A percentile compares a stretch with the other conserved stretches of the same genome.
Conservation (phyloP, 1,140 invertebrate genomes). For the Drosophila lini region DNA sequence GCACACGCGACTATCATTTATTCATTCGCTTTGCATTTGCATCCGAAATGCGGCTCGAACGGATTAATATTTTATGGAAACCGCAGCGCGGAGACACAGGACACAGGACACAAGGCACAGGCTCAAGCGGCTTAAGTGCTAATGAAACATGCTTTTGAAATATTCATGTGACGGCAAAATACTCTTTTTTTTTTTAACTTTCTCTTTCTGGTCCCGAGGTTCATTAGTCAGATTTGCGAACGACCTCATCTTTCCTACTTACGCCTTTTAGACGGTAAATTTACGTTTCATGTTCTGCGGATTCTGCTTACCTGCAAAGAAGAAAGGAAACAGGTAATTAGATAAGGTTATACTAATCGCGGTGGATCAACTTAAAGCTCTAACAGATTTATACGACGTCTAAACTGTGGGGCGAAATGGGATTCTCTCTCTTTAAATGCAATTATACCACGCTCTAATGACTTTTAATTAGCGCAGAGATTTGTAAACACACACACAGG, state of each 20-base stretch:
- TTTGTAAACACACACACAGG: constrained; percentile 59
- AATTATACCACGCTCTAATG: constrained; percentile 74
- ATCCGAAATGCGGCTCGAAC: constrained; percentile 54
- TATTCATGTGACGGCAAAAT: constrained; percentile 37
- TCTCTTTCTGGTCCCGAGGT: background rate
- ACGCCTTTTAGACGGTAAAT: constrained; percentile 10
- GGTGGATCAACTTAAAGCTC: constrained; percentile 21
- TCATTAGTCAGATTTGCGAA: constrained; percentile 22
- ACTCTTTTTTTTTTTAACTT: constrained; percentile 20
- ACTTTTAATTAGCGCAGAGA: constrained; percentile 79
- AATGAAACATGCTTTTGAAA: constrained; percentile 32
- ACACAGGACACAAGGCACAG: constrained; percentile 13
- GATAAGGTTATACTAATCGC: constrained; percentile 28
- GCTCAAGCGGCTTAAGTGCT: constrained; percentile 40
- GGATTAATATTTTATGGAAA: constrained; percentile 67
- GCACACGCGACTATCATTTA: constrained; percentile 61
- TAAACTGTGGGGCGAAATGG: constrained; percentile 6
- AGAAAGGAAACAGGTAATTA: constrained; percentile 18
- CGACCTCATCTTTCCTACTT: constrained; percentile 3
- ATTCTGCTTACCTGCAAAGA: constrained; percentile 58
- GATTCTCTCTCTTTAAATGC: constrained; percentile 46
- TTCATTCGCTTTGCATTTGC: constrained; percentile 51
- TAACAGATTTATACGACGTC: constrained; percentile 16
- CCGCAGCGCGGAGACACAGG: constrained; percentile 25
- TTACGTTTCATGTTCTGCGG: constrained; percentile 2